Base-by-base conservation (phyloP, 2,888 invertebrate genomes). In the Aleiodes leptofemur region DNA sequence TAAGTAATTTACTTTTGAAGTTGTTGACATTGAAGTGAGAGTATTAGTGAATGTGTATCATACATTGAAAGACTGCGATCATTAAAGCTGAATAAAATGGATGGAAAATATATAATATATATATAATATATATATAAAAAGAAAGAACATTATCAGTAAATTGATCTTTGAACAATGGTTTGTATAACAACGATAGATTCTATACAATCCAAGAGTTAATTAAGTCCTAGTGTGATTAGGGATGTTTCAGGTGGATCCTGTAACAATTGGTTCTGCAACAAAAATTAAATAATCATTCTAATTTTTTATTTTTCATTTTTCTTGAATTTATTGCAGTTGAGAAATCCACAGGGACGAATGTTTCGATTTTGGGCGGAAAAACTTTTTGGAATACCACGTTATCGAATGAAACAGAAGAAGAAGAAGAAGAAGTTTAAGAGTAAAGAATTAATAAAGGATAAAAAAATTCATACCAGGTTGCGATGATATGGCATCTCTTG, bases 181-280 rank as follows among this genome's bases (percentile, higher is more conserved):
- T 64, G 48, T 64, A 43, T 64, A 16, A 64, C 11, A 43, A 64
- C 31, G 50, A 51, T 31, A 51, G 31, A 68, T 31, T 68, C 50
- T 51, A 51, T 68, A 51, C 50, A 68, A 51, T 50, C 50, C 23
- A 23, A 43, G 7, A 43, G 29, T 29, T 23, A 23, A 50, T 68
- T 68, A 14, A 51, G 51, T 68, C 51, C 34, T 68, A 31, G 34
- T 16, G 34, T 8, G 31, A 51, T 31, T 14, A 31, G 11, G 14
- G 34, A 4, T 9, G 51, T 76, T 78, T 82, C 79, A 83, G 77
- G 81, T 81, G n/a, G 83, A 84, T 66, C 83, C 85, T 71, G 84
- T 84, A 34, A 81, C 83, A 78, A 87, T 83, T 53, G 86, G 80
- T 81, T 87, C 87, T 87, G 80, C 11, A 81, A 81, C 55, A 77